These are phyloP conservation scores for Ophthalmolycus amberensis DNA, from an alignment of 2,113 vertebrate species.

Conservation along the genomic window DNA sequence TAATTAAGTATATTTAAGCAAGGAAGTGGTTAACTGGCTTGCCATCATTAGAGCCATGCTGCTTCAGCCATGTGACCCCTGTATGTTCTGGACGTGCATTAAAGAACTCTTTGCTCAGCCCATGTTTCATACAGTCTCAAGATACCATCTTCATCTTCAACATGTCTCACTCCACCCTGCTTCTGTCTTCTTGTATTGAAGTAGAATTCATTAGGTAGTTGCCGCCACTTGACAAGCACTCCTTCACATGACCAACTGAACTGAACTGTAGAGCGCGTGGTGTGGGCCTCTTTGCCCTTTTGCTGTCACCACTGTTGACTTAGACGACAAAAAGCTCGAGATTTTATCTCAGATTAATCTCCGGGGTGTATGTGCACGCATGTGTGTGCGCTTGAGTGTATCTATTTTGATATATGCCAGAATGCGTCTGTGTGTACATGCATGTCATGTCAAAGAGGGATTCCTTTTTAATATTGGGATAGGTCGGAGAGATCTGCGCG, in stretches of 20 bases:
- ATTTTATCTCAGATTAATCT: conserved; percentile 47
- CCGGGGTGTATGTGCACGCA: background rate
- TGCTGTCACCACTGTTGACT: conserved; percentile 30
- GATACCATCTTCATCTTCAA: conserved; percentile 36
- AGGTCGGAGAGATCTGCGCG: conserved; percentile 40
- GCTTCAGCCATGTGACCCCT: background rate
- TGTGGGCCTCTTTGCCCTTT: conserved; percentile 23
- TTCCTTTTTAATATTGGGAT: conserved; percentile 54
- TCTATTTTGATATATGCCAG: conserved; percentile 25
- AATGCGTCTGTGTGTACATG: conserved; percentile 29
- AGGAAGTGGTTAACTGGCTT: background rate
- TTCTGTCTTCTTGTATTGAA: conserved; percentile 5
- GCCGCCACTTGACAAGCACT: conserved; percentile 13
- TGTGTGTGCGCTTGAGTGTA: background rate
- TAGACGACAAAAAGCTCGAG: conserved; percentile 18
- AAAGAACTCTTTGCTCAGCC: background rate
- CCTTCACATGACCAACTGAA: conserved; percentile 10
- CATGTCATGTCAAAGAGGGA: conserved; percentile 32
- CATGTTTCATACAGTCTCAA: conserved; percentile 21
- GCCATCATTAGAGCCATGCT: background rate
- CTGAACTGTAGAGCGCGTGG: background rate
- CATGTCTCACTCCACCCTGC: conserved; percentile 19
- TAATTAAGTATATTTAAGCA: background rate
- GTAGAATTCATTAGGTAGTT: conserved; percentile 25
- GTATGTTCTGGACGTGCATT: background rate